Evolutionary conservation across 1,140 invertebrate species (phyloP), one percentile per base, ranked within the genome.

Genomic region (Drosophila neocordata): DNA sequence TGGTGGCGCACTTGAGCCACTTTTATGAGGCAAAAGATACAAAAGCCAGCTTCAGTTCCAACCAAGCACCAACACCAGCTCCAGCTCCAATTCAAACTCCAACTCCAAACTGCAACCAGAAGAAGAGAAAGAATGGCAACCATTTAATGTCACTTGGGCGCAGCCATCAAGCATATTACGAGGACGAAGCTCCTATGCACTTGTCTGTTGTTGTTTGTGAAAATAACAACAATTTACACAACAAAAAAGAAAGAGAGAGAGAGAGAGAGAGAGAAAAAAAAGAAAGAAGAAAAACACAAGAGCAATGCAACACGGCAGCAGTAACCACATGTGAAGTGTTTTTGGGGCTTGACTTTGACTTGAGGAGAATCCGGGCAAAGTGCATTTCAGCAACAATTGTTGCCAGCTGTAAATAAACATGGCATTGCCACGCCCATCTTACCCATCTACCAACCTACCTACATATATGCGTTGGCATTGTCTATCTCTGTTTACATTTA

Each of bases 361-460:
- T 62, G 72, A 79, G 79, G 48, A 62, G 79, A 71, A 61, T 74
- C 72, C 63, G 8, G 58, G 41, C 72, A 74, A 88, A 87, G 85
- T 88, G 82, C 72, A 80, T 75, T 65, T 79, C 82, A 82, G 82
- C 82, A 85, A 87, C 82, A 87, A 87, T 87, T 87, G 82, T 87
- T 87, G 82, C 82, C 59, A 79, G 83, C 82, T 87, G 82, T 87
- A 88, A 88, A 88, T 87, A 87, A 87, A 87, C 79, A 83, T 80
- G 83, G 80, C 78, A 48, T 82, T 82, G 78, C 57, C 68, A 56
- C 67, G 67, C 78, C 76, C 68, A 73, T 70, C 51, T 35, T 41
- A 24, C 20, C 37, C 44, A n/a, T n/a, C n/a, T n/a, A n/a, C n/a
- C n/a, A n/a, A 51, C 44, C 70, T 62, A 65, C 65, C 64, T 24